phyloP scores from a whole-genome alignment of 2,888 invertebrate genomes.

The Amphimallon solstitiale region DNA sequence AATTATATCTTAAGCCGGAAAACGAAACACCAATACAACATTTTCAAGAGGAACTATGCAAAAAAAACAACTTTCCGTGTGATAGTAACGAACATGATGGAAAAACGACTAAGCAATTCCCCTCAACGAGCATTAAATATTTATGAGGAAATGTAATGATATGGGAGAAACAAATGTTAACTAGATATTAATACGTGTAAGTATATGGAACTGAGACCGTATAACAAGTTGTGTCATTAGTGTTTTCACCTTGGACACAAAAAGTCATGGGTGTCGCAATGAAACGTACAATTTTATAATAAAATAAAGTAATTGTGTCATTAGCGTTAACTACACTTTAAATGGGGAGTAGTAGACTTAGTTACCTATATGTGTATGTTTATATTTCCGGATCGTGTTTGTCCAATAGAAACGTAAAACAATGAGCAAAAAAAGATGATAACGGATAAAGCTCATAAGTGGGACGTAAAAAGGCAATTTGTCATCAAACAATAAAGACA shows the following conservation, averaged over 20 bases:
- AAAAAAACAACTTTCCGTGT: background rate
- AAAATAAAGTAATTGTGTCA: constrained; percentile 42
- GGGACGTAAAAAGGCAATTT: constrained; percentile 54
- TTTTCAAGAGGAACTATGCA: background rate
- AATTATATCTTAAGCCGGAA: background rate
- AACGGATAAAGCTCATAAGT: constrained; percentile 41
- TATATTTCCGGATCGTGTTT: constrained; percentile 18
- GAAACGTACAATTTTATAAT: constrained; percentile 36
- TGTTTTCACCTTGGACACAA: constrained; percentile 2
- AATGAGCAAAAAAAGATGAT: constrained; percentile 36
- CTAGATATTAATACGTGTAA: constrained; percentile 16
- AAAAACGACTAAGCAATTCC: background rate
- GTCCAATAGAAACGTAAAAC: constrained; percentile 42
- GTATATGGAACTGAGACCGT: background rate
- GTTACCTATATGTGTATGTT: constrained; percentile 30
- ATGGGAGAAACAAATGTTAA: constrained; percentile 12
- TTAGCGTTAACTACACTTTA: constrained; percentile 45
- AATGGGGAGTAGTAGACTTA: constrained; percentile 42
- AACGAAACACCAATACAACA: background rate
- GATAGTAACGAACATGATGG: background rate
- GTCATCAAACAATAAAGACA: constrained; percentile 51
- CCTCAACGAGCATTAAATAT: constrained; percentile 3
- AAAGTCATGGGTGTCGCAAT: constrained; percentile 7
- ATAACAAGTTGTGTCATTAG: constrained; percentile 12
- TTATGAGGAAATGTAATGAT: constrained; percentile 6